phyloP scores from a whole-genome alignment of 2,888 invertebrate genomes.

The Eupithecia exiguata region DNA sequence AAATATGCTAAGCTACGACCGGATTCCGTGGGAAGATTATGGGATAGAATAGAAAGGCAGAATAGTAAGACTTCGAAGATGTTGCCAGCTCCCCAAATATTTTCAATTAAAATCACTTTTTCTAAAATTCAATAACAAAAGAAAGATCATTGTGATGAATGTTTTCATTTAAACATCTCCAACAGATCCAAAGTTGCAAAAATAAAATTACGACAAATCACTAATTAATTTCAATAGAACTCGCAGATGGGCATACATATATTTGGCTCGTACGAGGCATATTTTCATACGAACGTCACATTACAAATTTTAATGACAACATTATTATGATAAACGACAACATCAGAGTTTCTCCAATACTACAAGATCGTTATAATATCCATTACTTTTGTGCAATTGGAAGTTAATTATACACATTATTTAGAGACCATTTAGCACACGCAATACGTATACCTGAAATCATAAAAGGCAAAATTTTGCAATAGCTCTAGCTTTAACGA shows the following conservation, averaged over 20 bases:
- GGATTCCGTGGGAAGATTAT: conserved; percentile 32
- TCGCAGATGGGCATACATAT: conserved; percentile 9
- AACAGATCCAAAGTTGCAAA: neutral
- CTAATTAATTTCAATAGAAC: conserved; percentile 10
- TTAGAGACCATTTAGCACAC: conserved; percentile 31
- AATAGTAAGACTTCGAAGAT: neutral
- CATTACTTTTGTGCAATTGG: conserved; percentile 39
- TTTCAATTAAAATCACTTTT: neutral
- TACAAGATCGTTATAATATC: conserved; percentile 30
- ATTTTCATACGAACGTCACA: conserved; percentile 25
- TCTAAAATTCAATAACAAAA: neutral
- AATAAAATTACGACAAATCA: neutral
- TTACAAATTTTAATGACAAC: conserved; percentile 13
- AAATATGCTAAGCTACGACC: conserved; percentile 41
- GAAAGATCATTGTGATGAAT: neutral
- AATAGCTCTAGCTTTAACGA: conserved; percentile 13
- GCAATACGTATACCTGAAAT: conserved; percentile 24
- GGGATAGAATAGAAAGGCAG: conserved; percentile 16
- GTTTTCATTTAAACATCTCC: neutral
- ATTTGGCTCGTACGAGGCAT: conserved; percentile 12
- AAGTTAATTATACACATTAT: conserved; percentile 37
- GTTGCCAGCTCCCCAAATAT: neutral
- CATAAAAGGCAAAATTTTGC: conserved; percentile 20
- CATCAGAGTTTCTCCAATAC: conserved; percentile 25
- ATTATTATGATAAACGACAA: conserved; percentile 28